phyloP scores from a whole-genome alignment of 2,113 vertebrate species.

The Natator depressus region DNA sequence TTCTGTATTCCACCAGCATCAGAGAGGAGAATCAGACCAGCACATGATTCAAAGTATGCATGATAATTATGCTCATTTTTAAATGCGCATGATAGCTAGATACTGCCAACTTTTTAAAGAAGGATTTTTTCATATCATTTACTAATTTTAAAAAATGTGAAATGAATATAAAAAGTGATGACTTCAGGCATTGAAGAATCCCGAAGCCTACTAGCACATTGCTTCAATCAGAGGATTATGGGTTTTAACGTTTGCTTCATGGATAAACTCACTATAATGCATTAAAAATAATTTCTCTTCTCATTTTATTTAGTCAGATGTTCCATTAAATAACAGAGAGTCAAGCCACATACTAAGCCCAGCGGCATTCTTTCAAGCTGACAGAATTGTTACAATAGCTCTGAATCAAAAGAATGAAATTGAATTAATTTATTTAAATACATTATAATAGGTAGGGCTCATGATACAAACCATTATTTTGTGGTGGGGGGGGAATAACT shows the following conservation, averaged over 20 bases:
- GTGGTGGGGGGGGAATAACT: background rate
- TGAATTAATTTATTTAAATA: background rate
- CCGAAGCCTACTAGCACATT: background rate
- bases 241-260: background rate
- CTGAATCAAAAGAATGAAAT: rapidly evolving
- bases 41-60: rapidly evolving
- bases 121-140: background rate
- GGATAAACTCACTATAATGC: background rate
- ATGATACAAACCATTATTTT: background rate
- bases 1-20: background rate
- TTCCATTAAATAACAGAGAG: background rate
- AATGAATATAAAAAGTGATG: background rate
- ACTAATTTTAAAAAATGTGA: background rate
- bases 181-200: background rate
- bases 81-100: background rate
- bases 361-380: background rate
- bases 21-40: background rate
- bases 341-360: background rate
- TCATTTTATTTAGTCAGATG: background rate
- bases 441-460: background rate
- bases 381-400: background rate
- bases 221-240: background rate
- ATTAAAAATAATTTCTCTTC: background rate
- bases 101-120: background rate
- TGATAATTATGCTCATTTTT: background rate